Base-by-base conservation (phyloP, 2,888 invertebrate genomes). In the Trissonchulus latispiculum region DNA sequence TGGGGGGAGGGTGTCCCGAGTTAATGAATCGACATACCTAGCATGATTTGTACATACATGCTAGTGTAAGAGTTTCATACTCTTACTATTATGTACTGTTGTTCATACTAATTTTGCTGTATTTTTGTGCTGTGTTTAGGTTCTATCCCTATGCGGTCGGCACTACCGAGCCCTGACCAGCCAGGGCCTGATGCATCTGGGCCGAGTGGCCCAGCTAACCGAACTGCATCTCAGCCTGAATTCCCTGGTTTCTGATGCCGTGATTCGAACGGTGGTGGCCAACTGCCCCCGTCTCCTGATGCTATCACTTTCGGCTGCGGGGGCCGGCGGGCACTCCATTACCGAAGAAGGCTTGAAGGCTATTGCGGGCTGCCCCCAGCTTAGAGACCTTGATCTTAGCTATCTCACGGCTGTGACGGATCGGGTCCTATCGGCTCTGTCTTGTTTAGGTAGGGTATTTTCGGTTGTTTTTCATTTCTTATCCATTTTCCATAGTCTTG, bases 161-260 rank as follows among this genome's bases (percentile, higher is more conserved):
- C 32, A n/a, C 28, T 70, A 37, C 36, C 37, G 1, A 15, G 18
- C 32, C 28, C 23, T 73, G 18, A 31, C 23, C 1, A 28, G 8
- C 37, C 28, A n/a, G 18, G 73, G 73, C 8, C 33, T 73, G 61
- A 15, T n/a, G n/a, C 48, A 71, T 36, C 31, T 73, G 33, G 36
- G 35, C 31, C 2, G 31, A n/a, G 32, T 73, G 36, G 31, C 33
- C 2, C 28, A 31, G 3, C 48, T 73, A 36, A 1, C 2, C 28
- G 61, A 33, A n/a, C 71, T 73, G 2, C 2, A 61, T n/a, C 61
- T 73, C n/a, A 36, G 70, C 48, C 1, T 8, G 29, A 73, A 73
- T 61, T 18, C 59, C 3, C 23, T 31, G 3, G 71, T 73, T 31
- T 28, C 31, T 66, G 73, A 73, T 35, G 70, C 35, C 15, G 73